These are phyloP conservation scores for Atrina japonica DNA, from an alignment of 2,888 invertebrate species.

Conservation along the genomic window DNA sequence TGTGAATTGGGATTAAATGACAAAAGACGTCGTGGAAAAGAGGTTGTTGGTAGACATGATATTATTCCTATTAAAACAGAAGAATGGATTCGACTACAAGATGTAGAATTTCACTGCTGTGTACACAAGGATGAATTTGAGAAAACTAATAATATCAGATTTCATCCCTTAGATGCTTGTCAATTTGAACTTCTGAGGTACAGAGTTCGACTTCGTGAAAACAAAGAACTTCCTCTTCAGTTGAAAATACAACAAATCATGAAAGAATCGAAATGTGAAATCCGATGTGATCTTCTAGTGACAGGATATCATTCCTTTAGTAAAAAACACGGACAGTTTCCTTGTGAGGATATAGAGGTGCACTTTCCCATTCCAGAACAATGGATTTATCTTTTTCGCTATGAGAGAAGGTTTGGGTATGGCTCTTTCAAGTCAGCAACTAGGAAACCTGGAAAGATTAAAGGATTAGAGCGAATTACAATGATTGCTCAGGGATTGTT, in stretches of 20 bases:
- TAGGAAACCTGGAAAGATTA: constrained; percentile 84
- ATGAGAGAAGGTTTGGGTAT: constrained; percentile 98
- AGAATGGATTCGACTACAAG: constrained; percentile 98
- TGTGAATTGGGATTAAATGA: constrained; percentile 99
- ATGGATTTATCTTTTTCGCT: constrained; percentile 99
- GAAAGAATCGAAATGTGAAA: constrained; percentile 88
- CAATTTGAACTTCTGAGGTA: constrained; percentile 98
- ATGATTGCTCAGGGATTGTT: constrained; percentile 79
- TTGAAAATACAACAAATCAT: constrained; percentile 90
- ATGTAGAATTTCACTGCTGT: constrained; percentile 95
- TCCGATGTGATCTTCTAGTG: constrained; percentile 96
- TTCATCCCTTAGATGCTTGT: constrained; percentile 96
- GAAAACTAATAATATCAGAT: constrained; percentile 80
- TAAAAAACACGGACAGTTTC: constrained; percentile 92
- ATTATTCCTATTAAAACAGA: constrained; percentile 96
- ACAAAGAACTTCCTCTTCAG: constrained; percentile 96
- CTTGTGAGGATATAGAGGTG: constrained; percentile 91
- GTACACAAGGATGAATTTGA: constrained; percentile 96
- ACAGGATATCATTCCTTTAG: constrained; percentile 98
- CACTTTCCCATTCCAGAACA: constrained; percentile 97
- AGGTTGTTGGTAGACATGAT: constrained; percentile 99
- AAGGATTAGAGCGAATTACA: constrained; percentile 79
- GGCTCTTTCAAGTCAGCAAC: constrained; percentile 96
- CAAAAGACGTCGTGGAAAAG: constrained; percentile 97
- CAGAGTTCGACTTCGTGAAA: constrained; percentile 87